phyloP scores from a whole-genome alignment of 1,140 invertebrate species.

The Drosophila triauraria region DNA sequence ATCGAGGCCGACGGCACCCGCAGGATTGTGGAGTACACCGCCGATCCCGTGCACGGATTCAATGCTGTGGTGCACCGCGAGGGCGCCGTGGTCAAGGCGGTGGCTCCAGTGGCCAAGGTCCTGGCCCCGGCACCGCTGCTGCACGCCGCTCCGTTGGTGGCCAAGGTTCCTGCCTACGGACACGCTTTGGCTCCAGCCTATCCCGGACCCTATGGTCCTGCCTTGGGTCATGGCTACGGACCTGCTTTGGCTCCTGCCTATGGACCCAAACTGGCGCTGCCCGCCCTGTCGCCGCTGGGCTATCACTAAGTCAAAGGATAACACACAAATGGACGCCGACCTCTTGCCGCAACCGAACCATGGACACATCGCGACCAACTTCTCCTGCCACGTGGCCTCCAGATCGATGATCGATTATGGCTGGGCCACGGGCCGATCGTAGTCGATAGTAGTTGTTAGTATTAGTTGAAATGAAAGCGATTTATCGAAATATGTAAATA shows the following conservation, averaged over 20 bases:
- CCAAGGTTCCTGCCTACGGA: constrained; percentile 56
- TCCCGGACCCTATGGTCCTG: constrained; percentile 18
- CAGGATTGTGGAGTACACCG: constrained; percentile 86
- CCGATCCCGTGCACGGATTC: constrained; percentile 86
- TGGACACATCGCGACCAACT: constrained; percentile 65
- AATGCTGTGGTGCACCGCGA: constrained; percentile 86
- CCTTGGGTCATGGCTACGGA: constrained; percentile 28
- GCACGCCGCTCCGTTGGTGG: constrained; percentile 66
- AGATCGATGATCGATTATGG: not conserved
- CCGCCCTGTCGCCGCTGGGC: constrained; percentile 52
- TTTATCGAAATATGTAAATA: constrained; percentile 69
- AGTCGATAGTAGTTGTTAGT: constrained; percentile 76
- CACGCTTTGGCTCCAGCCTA: constrained; percentile 46
- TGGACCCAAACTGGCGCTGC: constrained; percentile 40
- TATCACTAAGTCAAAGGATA: constrained; percentile 70
- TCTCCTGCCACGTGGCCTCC: constrained; percentile 50
- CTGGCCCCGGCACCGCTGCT: constrained; percentile 75
- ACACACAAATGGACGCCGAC: constrained; percentile 22
- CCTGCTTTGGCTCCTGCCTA: constrained; percentile 39
- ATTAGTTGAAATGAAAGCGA: constrained; percentile 76
- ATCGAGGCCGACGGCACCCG: constrained; percentile 87
- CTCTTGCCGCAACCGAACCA: constrained; percentile 53
- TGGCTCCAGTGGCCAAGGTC: constrained; percentile 80
- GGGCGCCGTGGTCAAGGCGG: constrained; percentile 84
- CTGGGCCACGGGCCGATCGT: constrained; percentile 37